Percentiles rank a stretch among this genome's conserved stretches.
These are phyloP conservation scores for Lacanobia wlatinum DNA, from an alignment of 2,888 invertebrate genomes.

Conservation along the genomic window DNA sequence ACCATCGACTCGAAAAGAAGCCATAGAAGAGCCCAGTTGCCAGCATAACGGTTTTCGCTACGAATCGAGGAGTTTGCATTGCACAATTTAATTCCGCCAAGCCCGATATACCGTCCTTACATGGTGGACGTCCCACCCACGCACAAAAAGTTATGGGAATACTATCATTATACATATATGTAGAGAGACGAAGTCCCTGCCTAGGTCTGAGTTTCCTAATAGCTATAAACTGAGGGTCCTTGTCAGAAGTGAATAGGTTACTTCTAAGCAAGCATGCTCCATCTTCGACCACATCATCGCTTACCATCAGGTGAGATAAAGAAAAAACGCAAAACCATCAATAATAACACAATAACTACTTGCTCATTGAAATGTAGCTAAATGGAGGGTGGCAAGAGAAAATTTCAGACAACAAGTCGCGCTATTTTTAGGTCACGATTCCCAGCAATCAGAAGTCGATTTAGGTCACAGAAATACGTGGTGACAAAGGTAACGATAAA, in stretches of 20 bases:
- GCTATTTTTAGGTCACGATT: background rate
- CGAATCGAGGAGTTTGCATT: too few relatives aligned
- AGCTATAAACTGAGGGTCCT: background rate
- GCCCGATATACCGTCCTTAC: too few relatives aligned
- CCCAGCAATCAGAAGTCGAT: conserved; percentile 23
- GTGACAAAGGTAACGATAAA: background rate
- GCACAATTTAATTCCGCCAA: too few relatives aligned
- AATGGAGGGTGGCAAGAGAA: background rate
- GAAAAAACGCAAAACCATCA: background rate
- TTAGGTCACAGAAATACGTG: conserved; percentile 6
- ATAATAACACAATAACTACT: background rate
- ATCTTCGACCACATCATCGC: too few relatives aligned
- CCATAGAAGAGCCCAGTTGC: background rate
- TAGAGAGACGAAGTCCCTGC: too few relatives aligned
- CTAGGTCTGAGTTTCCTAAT: too few relatives aligned
- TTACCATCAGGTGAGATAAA: too few relatives aligned
- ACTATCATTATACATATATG: too few relatives aligned
- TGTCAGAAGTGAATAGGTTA: background rate
- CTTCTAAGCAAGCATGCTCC: too few relatives aligned
- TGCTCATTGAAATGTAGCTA: background rate
- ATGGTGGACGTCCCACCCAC: too few relatives aligned
- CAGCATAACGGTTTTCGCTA: background rate
- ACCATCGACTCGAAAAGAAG: too few relatives aligned
- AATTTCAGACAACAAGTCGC: background rate
- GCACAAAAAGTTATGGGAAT: too few relatives aligned